Evolutionary conservation across 2,888 invertebrate species (phyloP).

Genomic region (Lasioglossum oenotherae): DNA sequence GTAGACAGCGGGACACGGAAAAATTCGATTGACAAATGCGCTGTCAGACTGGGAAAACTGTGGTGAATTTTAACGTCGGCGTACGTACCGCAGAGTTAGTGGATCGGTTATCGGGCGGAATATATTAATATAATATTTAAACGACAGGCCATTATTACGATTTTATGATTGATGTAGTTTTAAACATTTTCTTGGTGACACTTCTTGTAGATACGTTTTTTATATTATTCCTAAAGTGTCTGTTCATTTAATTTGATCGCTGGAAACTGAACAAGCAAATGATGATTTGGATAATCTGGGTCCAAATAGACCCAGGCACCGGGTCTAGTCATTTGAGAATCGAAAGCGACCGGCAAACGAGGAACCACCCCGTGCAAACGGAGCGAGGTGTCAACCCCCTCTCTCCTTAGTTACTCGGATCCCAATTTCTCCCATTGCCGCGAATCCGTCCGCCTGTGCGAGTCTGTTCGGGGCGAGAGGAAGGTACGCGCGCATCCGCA

Average conservation of each 20-base stretch:
- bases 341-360: not conserved
- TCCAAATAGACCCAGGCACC: not conserved
- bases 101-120: not conserved
- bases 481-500: conserved; percentile 11
- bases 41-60: not conserved
- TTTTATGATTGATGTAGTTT: too few relatives aligned
- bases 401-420: not conserved
- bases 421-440: conserved; percentile 42
- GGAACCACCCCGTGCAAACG: not conserved
- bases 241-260: too few relatives aligned
- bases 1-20: not conserved
- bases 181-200: too few relatives aligned
- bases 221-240: too few relatives aligned
- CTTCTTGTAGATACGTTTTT: too few relatives aligned
- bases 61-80: not conserved
- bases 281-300: too few relatives aligned
- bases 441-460: conserved; percentile 21
- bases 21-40: conserved; percentile 7
- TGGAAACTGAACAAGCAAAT: too few relatives aligned
- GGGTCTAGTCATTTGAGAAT: not conserved
- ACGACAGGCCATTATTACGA: not conserved
- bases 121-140: not conserved
- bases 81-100: not conserved
- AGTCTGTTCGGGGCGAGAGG: not conserved
- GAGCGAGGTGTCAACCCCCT: not conserved